Evolutionary conservation across 1,140 invertebrate species (phyloP).

Genomic region (Mizuhopecten yessoensis): DNA sequence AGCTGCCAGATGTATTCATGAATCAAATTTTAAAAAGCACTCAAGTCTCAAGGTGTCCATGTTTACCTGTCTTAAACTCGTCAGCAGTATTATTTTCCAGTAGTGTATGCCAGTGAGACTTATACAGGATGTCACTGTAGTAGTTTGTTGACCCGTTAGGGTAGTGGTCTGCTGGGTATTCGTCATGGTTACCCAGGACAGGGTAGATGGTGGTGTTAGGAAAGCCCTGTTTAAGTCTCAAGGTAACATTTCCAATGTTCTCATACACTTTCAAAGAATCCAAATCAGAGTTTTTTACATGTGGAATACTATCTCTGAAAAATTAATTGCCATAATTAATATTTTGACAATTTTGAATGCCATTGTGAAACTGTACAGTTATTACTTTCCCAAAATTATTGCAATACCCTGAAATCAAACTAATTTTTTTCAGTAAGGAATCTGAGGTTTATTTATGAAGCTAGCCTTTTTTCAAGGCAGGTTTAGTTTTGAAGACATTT

Average conservation of each 20-base stretch:
- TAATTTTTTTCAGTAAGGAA: too few relatives aligned
- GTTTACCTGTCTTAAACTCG: constrained; percentile 70
- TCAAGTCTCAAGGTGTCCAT: too few relatives aligned
- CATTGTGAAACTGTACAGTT: too few relatives aligned
- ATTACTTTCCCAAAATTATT: too few relatives aligned
- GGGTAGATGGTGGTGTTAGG: constrained; percentile 80
- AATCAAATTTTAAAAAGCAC: too few relatives aligned
- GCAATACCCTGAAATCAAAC: too few relatives aligned
- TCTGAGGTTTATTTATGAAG: too few relatives aligned
- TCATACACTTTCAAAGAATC: constrained; percentile 71
- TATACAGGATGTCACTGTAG: constrained; percentile 77
- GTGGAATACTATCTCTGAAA: constrained; percentile 82
- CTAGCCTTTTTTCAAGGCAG: too few relatives aligned
- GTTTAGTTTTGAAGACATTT: too few relatives aligned
- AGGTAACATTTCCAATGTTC: constrained; percentile 80
- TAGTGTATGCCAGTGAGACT: constrained; percentile 76
- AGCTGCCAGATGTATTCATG: too few relatives aligned
- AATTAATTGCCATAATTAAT: constrained; percentile 24
- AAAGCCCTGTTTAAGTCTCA: constrained; percentile 75
- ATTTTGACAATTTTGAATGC: background rate
- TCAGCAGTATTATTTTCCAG: constrained; percentile 58
- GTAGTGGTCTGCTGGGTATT: constrained; percentile 75
- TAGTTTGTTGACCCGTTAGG: constrained; percentile 66
- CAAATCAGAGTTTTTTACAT: constrained; percentile 74
- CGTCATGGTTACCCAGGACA: constrained; percentile 84